Percentiles rank a stretch among this genome's conserved stretches.
Evolutionary conservation across 2,113 vertebrate genomes (phyloP).

Genomic region (Indicator maculatus): DNA sequence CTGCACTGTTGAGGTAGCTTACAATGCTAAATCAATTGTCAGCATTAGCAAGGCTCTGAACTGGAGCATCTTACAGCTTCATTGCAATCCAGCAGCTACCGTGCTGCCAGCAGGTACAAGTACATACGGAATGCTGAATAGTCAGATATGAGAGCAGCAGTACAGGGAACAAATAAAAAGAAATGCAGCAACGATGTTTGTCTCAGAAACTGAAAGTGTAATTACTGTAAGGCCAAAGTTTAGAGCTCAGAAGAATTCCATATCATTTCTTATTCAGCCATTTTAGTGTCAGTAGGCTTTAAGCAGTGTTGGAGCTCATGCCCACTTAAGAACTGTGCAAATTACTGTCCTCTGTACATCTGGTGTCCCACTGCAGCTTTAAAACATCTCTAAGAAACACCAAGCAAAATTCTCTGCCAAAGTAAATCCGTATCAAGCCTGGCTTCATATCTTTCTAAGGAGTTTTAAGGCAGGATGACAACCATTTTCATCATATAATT

Average conservation of each 20-base stretch:
- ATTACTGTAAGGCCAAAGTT: not conserved
- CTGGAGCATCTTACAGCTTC: conserved; percentile 34
- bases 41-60: conserved; percentile 33
- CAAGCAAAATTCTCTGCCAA: not conserved
- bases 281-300: not conserved
- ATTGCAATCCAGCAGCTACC: conserved; percentile 27
- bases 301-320: not conserved
- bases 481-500: not conserved
- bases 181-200: not conserved
- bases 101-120: not conserved
- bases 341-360: not conserved
- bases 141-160: not conserved
- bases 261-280: not conserved
- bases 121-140: conserved; percentile 18
- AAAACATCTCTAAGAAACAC: not conserved
- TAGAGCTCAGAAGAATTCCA: not conserved
- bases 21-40: conserved; percentile 63
- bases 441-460: not conserved
- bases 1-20: conserved; percentile 32
- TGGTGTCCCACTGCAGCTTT: not conserved
- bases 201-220: conserved; percentile 12
- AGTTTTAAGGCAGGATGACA: not conserved
- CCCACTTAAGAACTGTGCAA: not conserved
- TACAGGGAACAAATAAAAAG: not conserved
- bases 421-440: not conserved